Conservation (phyloP, 2,113 vertebrate genomes). For the Isichthys henryi region DNA sequence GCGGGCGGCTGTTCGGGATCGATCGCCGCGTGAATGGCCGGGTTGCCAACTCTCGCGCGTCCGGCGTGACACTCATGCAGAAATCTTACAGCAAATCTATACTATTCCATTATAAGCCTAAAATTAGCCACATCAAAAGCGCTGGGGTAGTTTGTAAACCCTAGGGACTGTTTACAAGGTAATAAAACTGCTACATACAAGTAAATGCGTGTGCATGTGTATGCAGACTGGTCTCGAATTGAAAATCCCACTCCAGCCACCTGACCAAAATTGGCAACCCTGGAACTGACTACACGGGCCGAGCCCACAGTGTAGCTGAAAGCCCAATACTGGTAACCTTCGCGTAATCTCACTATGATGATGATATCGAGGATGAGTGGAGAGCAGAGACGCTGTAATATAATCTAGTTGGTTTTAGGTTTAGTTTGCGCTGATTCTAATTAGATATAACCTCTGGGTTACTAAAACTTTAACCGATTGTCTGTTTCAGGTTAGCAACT, state of each 20-base stretch:
- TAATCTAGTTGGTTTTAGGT: neutral
- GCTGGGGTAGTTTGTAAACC: neutral
- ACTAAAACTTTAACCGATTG: neutral
- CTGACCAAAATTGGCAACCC: neutral
- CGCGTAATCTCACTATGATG: neutral
- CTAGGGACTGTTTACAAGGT: too few species aligned
- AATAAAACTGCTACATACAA: too few species aligned
- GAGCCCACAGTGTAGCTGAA: neutral
- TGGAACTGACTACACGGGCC: neutral
- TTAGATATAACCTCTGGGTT: neutral
- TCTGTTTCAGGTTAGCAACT: neutral
- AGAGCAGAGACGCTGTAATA: neutral
- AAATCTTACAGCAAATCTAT: neutral
- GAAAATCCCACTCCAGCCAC: too few species aligned
- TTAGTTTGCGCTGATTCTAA: neutral
- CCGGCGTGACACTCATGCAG: neutral
- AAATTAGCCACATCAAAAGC: neutral
- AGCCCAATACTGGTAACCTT: neutral
- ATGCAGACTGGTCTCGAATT: too few species aligned
- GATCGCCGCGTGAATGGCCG: neutral
- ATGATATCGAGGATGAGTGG: neutral
- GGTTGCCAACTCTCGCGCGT: neutral
- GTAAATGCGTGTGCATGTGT: too few species aligned
- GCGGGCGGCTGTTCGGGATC: neutral
- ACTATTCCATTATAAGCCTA: neutral